A percentile compares a stretch with the other conserved stretches of the same genome.
These are phyloP conservation scores for Heterodera filipjevi DNA, from an alignment of 2,888 invertebrate genomes.

Conservation along the genomic window DNA sequence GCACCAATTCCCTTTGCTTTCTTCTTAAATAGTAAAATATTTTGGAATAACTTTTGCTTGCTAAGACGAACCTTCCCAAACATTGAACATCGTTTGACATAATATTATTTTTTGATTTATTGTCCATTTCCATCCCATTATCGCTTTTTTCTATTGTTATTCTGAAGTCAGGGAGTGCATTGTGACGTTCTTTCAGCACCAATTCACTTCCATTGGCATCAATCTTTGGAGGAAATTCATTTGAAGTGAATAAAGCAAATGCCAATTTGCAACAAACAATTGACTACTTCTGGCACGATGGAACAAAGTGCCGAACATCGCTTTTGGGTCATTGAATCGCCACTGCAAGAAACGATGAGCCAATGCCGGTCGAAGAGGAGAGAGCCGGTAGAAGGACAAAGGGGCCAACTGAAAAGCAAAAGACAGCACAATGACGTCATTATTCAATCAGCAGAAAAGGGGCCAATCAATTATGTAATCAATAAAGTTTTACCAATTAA, in stretches of 20 bases:
- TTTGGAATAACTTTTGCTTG: background rate
- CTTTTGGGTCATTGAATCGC: constrained; percentile 86
- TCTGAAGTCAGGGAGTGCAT: background rate
- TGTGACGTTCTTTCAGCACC: background rate
- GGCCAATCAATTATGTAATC: background rate
- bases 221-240: background rate
- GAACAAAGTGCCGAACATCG: constrained; percentile 77
- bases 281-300: constrained; percentile 40
- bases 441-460: no score
- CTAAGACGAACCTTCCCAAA: background rate
- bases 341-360: constrained; percentile 84
- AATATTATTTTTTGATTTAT: background rate
- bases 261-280: constrained; percentile 2
- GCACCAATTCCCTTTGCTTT: background rate
- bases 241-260: background rate
- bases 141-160: background rate
- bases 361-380: constrained; percentile 83
- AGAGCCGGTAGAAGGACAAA: background rate
- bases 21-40: background rate
- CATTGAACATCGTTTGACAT: background rate
- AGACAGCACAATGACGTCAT: background rate
- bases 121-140: background rate
- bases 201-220: background rate
- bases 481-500: no score
- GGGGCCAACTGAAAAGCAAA: constrained; percentile 7